Conservation (phyloP, 1,140 invertebrate genomes). For the Helicoverpa zea region DNA sequence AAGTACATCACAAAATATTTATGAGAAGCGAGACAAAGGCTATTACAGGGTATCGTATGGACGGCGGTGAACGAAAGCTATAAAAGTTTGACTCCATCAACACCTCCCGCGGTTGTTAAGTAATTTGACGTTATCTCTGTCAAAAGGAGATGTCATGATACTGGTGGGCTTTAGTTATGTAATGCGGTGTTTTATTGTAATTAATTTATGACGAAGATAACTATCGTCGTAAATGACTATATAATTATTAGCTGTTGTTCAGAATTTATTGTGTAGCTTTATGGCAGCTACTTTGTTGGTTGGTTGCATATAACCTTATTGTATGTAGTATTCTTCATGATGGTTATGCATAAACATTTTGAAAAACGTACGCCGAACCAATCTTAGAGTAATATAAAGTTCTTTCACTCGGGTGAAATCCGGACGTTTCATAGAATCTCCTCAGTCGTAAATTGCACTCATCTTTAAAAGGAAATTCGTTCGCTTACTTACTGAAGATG, state of each 20-base stretch:
- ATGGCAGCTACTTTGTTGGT: background rate
- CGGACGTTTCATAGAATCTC: background rate
- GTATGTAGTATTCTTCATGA: too few relatives aligned
- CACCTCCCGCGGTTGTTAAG: background rate
- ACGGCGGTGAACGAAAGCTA: background rate
- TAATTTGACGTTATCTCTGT: background rate
- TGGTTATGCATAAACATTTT: too few relatives aligned
- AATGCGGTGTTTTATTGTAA: background rate
- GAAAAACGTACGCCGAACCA: too few relatives aligned
- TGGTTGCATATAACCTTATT: too few relatives aligned
- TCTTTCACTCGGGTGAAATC: background rate
- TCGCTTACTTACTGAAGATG: background rate
- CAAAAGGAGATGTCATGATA: background rate
- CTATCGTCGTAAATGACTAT: too few relatives aligned
- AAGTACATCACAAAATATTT: background rate
- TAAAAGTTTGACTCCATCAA: background rate
- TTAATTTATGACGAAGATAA: too few relatives aligned
- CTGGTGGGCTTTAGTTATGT: background rate
- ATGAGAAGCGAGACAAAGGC: background rate
- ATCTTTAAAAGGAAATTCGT: constrained; percentile 8
- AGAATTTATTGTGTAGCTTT: background rate
- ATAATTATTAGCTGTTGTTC: too few relatives aligned
- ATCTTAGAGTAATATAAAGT: too few relatives aligned
- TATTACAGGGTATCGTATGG: background rate
- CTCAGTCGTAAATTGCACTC: background rate